These are phyloP conservation scores for Carabus problematicus DNA, from an alignment of 2,888 invertebrate genomes.

Conservation along the genomic window DNA sequence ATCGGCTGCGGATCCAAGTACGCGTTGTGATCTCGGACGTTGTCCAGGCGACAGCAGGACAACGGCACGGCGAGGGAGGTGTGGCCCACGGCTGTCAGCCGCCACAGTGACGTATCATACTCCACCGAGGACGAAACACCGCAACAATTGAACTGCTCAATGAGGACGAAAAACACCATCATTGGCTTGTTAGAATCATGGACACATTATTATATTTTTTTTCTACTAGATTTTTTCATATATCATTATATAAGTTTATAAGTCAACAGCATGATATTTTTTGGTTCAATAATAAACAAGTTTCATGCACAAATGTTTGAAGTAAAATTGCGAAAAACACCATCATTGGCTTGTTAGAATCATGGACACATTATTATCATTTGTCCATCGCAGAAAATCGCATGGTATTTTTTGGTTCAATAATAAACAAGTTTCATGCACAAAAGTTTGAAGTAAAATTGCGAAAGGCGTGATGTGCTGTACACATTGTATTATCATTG, in stretches of 20 bases:
- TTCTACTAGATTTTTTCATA: not conserved
- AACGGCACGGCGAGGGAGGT: conserved; percentile 55
- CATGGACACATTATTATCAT: too few relatives aligned
- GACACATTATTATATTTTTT: conserved; percentile 20
- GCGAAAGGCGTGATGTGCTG: too few relatives aligned
- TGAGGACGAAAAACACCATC: too few relatives aligned
- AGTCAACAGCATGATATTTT: not conserved
- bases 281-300: not conserved
- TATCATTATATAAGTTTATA: not conserved
- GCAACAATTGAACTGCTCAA: conserved; percentile 83
- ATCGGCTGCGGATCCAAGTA: conserved; percentile 78
- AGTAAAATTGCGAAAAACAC: too few relatives aligned
- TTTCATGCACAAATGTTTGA: too few relatives aligned
- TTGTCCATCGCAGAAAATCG: too few relatives aligned
- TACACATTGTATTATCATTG: too few relatives aligned
- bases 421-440: too few relatives aligned
- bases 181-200: too few relatives aligned
- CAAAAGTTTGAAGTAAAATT: too few relatives aligned
- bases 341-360: too few relatives aligned
- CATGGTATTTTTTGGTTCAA: too few relatives aligned
- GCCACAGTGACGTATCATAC: conserved; percentile 83
- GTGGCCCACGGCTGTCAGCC: conserved; percentile 75
- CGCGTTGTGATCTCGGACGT: conserved; percentile 63
- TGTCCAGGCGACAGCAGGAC: conserved; percentile 67
- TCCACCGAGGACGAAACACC: conserved; percentile 80